phyloP scores from a whole-genome alignment of 2,888 invertebrate genomes.

The Eulithis testata region DNA sequence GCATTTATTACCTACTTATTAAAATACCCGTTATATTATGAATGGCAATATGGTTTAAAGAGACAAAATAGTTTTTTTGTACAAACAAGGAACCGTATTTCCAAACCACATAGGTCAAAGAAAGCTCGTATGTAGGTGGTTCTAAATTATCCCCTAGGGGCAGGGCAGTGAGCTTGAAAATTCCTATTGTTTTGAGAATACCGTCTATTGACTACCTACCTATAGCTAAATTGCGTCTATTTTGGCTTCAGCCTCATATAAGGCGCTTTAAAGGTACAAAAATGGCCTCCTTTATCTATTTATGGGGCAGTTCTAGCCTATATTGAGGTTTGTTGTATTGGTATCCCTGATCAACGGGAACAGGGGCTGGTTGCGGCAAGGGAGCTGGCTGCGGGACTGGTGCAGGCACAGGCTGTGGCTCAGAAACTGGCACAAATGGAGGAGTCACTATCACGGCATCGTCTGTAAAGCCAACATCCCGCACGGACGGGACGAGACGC shows the following conservation, averaged over 20 bases:
- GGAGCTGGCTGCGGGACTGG: conserved; percentile 47
- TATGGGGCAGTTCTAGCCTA: conserved; percentile 72
- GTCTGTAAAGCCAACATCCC: conserved; percentile 75
- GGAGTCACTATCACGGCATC: conserved; percentile 79
- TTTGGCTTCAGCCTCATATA: conserved; percentile 21
- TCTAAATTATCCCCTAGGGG: neutral
- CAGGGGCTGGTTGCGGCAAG: conserved; percentile 44
- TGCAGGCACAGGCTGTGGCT: conserved; percentile 46
- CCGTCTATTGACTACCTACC: neutral
- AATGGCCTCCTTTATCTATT: conserved; percentile 57
- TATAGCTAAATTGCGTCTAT: conserved; percentile 15
- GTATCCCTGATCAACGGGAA: conserved; percentile 49
- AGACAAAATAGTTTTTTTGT: conserved; percentile 1
- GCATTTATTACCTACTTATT: neutral
- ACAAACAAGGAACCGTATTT: conserved; percentile 1
- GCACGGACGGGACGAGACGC: conserved; percentile 57
- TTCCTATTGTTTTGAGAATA: conserved; percentile 5
- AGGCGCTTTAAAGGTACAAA: conserved; percentile 3
- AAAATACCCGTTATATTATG: conserved; percentile 22
- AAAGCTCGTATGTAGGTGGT: neutral
- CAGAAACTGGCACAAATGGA: conserved; percentile 66
- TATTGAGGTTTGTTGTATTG: conserved; percentile 73
- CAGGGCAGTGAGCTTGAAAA: neutral
- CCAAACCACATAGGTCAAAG: neutral
- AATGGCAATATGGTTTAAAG: conserved; percentile 12